Evolutionary conservation across 2,888 invertebrate species (phyloP).

Genomic region (Halictus ligatus): DNA sequence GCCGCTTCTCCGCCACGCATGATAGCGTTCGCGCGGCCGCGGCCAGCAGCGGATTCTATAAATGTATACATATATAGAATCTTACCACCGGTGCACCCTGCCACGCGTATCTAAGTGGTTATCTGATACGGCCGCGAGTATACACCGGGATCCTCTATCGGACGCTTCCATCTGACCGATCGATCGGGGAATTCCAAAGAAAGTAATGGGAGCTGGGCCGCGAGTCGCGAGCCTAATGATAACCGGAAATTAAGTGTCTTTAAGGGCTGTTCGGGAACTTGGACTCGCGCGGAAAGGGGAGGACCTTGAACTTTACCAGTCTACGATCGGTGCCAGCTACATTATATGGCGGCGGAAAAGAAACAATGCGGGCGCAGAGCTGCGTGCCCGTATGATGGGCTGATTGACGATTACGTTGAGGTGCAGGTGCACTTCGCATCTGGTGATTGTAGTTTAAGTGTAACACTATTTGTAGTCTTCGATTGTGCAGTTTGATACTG

Average conservation of each 20-base stretch:
- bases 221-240: constrained; percentile 63
- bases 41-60: constrained; percentile 67
- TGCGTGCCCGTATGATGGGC: not conserved
- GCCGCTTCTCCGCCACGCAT: constrained; percentile 36
- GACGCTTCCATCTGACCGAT: constrained; percentile 75
- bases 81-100: constrained; percentile 70
- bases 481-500: not conserved
- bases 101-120: constrained; percentile 73
- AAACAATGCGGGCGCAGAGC: not conserved
- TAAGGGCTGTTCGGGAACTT: not conserved
- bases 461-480: not conserved
- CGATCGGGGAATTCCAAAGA: constrained; percentile 75
- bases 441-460: not conserved
- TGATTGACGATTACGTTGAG: not conserved
- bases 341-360: not conserved
- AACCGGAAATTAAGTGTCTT: constrained; percentile 19
- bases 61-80: constrained; percentile 72
- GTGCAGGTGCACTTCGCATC: not conserved
- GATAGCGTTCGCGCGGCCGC: constrained; percentile 46
- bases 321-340: not conserved
- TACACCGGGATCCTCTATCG: constrained; percentile 71
- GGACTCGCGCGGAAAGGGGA: not conserved
- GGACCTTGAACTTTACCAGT: constrained; percentile 4
- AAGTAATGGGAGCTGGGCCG: constrained; percentile 49
- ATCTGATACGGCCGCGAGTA: constrained; percentile 76